phyloP scores from a whole-genome alignment of 2,113 vertebrate genomes.

The cattle (Bos taurus) region DNA sequence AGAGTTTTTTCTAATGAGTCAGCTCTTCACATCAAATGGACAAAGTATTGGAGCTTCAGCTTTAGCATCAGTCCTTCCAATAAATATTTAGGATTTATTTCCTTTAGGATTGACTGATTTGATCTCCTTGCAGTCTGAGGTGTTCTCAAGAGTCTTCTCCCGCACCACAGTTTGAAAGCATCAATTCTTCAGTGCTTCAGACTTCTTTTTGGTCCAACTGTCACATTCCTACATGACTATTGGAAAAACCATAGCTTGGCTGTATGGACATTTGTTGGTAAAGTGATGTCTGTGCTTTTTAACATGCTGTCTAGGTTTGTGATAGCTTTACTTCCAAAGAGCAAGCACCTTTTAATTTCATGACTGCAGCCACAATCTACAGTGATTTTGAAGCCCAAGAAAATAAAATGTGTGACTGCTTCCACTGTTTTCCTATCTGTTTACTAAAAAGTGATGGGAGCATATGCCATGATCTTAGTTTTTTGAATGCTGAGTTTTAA shows the following conservation, averaged over 20 bases:
- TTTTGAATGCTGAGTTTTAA: background rate
- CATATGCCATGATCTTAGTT: background rate
- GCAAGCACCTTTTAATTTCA: background rate
- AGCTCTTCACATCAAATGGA: background rate
- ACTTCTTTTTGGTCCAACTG: background rate
- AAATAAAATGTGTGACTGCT: background rate
- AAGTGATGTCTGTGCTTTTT: background rate
- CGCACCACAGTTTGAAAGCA: background rate
- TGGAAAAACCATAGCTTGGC: background rate
- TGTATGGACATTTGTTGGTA: background rate
- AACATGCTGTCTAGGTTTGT: background rate
- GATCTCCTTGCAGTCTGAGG: background rate
- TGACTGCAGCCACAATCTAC: background rate
- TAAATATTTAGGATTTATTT: background rate
- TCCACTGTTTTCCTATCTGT: background rate
- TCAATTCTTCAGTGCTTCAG: background rate
- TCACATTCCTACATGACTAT: background rate
- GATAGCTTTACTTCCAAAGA: background rate
- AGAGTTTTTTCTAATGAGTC: background rate
- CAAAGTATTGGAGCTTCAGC: background rate
- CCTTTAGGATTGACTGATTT: background rate
- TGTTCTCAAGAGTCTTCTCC: background rate
- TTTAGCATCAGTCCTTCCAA: background rate
- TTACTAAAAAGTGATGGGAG: background rate
- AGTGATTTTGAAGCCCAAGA: background rate